Evolutionary conservation across 1,140 invertebrate genomes (phyloP).

Genomic region (Zaprionus kolodkinae): DNA sequence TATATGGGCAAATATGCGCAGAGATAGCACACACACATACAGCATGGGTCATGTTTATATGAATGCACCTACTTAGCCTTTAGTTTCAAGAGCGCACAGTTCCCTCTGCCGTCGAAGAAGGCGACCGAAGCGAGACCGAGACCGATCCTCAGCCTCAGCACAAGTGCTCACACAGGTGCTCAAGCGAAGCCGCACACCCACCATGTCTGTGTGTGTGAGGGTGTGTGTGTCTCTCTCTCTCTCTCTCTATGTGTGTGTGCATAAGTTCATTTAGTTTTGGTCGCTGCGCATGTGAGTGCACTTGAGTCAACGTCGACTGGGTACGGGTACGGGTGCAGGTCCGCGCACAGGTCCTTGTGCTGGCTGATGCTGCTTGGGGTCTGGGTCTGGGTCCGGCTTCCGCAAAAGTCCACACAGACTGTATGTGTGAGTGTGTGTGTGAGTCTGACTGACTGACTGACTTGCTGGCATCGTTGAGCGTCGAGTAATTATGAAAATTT

Average conservation of each 20-base stretch:
- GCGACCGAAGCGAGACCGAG: not conserved
- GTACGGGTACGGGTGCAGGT: constrained; percentile 8
- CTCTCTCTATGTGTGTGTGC: too few species aligned
- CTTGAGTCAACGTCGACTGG: constrained; percentile 41
- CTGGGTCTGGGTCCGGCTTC: constrained; percentile 22
- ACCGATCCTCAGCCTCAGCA: constrained; percentile 26
- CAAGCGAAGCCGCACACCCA: constrained; percentile 47
- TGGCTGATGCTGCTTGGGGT: not conserved
- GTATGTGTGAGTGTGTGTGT: not conserved
- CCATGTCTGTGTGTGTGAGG: constrained; percentile 31
- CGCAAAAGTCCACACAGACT: constrained; percentile 19
- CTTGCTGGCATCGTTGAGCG: constrained; percentile 40
- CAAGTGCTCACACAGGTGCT: constrained; percentile 47
- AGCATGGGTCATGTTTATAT: constrained; percentile 48
- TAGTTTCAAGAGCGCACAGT: constrained; percentile 46
- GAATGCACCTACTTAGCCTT: constrained; percentile 56
- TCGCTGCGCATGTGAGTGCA: constrained; percentile 55
- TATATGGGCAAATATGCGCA: constrained; percentile 12
- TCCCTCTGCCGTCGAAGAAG: constrained; percentile 25
- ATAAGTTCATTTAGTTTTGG: constrained; percentile 56
- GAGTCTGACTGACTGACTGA: constrained; percentile 30
- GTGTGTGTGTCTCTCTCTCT: too few species aligned
- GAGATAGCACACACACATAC: not conserved
- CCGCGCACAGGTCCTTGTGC: not conserved
- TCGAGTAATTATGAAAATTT: constrained; percentile 60